These are phyloP conservation scores for Ageneiosus marmoratus DNA, from an alignment of 2,113 vertebrate genomes.

Conservation along the genomic window DNA sequence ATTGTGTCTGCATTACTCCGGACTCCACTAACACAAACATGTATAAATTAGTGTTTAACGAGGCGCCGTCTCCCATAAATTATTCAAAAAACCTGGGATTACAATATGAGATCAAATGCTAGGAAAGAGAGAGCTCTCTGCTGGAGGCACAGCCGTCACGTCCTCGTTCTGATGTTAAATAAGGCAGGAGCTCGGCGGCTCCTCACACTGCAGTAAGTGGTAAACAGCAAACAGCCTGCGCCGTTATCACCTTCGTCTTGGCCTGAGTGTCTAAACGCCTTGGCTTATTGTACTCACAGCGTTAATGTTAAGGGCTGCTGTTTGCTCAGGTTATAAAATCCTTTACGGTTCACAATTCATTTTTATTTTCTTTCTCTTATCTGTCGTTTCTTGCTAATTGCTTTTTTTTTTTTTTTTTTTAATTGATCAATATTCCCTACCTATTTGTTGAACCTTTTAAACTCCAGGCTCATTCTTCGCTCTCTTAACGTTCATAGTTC, in stretches of 20 bases:
- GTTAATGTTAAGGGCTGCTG: background rate
- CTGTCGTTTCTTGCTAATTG: background rate
- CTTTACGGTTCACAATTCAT: background rate
- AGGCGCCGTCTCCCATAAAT: slow-evolving; percentile 82
- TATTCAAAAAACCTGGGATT: slow-evolving; percentile 84
- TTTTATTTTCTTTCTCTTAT: background rate
- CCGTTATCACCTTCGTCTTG: slow-evolving; percentile 24
- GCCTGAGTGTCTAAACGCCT: slow-evolving; percentile 8
- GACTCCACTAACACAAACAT: slow-evolving; percentile 81
- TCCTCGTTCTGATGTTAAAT: slow-evolving; percentile 79
- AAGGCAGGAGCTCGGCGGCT: slow-evolving; percentile 64
- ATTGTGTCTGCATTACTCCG: slow-evolving; percentile 70
- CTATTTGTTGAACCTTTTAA: background rate
- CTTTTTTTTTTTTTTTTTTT: background rate
- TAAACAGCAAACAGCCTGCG: slow-evolving; percentile 26
- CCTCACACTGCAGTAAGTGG: slow-evolving; percentile 77
- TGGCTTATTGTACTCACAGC: background rate
- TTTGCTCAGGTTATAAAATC: slow-evolving; percentile 4
- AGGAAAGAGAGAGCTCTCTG: slow-evolving; percentile 78
- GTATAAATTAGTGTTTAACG: slow-evolving; percentile 86
- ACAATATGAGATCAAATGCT: slow-evolving; percentile 83
- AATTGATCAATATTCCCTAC: background rate
- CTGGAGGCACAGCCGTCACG: slow-evolving; percentile 77
- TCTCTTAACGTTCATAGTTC: background rate
- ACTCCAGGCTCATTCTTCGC: too few species aligned